These are phyloP conservation scores for Merodon equestris DNA, from an alignment of 2,888 invertebrate species.

Conservation along the genomic window DNA sequence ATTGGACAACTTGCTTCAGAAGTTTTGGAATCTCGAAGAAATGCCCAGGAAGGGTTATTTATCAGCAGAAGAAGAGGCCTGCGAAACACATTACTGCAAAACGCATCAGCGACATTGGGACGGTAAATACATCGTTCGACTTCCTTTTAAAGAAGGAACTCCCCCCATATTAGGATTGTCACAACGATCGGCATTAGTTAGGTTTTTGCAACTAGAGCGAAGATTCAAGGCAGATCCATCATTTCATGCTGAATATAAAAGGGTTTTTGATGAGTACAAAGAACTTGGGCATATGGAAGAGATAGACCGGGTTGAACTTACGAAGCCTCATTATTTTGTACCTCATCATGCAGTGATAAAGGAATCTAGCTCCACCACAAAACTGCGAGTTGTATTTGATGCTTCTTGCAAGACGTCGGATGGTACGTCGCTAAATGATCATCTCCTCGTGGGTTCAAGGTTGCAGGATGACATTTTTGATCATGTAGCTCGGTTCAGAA, in stretches of 20 bases:
- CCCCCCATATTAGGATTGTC: not conserved
- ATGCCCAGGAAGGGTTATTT: not conserved
- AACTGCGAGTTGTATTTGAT: conserved; percentile 30
- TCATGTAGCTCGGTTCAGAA: conserved; percentile 5
- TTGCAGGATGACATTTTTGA: conserved; percentile 26
- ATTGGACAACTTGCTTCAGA: too few species aligned
- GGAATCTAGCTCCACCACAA: conserved; percentile 29
- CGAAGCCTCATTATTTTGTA: conserved; percentile 11
- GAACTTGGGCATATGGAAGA: conserved; percentile 7
- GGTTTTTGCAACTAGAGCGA: not conserved
- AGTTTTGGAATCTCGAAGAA: not conserved
- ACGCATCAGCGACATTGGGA: not conserved
- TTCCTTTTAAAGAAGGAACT: not conserved
- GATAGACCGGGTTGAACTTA: not conserved
- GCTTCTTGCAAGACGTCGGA: conserved; percentile 28
- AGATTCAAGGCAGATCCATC: not conserved
- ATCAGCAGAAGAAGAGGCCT: not conserved
- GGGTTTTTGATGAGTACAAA: conserved; percentile 1
- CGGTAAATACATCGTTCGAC: too few species aligned
- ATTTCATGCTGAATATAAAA: not conserved
- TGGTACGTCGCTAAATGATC: conserved; percentile 17
- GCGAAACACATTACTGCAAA: not conserved
- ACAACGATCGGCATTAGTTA: not conserved
- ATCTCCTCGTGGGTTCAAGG: conserved; percentile 2
- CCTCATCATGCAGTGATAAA: conserved; percentile 40